Conservation (phyloP, 2,797 vertebrate genomes). For the Halcyon leucocephala region DNA sequence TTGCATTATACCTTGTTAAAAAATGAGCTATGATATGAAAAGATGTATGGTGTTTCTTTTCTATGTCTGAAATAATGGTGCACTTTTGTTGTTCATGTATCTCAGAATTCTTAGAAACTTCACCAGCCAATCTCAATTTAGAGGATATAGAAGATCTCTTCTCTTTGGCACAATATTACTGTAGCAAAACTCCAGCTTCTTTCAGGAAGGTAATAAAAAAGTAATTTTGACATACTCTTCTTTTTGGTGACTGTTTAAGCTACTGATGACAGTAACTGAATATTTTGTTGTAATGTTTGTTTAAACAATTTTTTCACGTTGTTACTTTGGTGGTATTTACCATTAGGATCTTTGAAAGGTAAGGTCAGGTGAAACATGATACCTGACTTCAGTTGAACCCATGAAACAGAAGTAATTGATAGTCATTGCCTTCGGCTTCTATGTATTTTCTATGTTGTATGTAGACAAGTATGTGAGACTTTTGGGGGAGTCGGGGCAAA, state of each 20-base stretch:
- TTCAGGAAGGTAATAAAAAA: slow-evolving; percentile 90
- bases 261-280: not conserved
- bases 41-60: not conserved
- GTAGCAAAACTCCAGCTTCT: slow-evolving; percentile 95
- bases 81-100: slow-evolving; percentile 58
- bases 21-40: not conserved
- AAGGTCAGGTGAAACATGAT: not conserved
- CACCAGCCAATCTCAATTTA: slow-evolving; percentile 88
- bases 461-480: not conserved
- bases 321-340: not conserved
- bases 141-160: slow-evolving; percentile 96
- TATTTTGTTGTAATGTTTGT: not conserved
- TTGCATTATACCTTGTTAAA: not conserved
- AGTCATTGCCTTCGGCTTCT: not conserved
- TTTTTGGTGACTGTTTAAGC: not conserved
- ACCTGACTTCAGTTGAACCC: not conserved
- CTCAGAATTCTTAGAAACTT: slow-evolving; percentile 89
- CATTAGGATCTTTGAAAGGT: not conserved
- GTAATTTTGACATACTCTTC: not conserved
- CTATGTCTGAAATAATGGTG: not conserved
- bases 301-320: not conserved
- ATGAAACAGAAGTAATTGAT: not conserved
- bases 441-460: not conserved
- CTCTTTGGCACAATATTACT: slow-evolving; percentile 95
- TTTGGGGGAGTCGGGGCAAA: fast-evolving